Conservation (phyloP, 2,113 vertebrate species). For the Ascaphus truei region DNA sequence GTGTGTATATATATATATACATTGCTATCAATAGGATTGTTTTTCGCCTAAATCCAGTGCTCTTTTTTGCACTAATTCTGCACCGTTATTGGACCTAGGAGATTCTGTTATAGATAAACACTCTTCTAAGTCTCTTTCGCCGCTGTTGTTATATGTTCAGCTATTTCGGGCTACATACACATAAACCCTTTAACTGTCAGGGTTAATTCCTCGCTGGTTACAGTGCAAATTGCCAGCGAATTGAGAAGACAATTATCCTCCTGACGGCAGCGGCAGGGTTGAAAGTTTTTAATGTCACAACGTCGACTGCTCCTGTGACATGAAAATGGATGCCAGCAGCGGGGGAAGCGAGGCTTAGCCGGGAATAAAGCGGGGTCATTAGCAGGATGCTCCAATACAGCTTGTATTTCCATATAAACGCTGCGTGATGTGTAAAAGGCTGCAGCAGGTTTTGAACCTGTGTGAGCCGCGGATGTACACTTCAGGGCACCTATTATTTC, state of each 20-base stretch:
- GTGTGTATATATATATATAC: too few species aligned
- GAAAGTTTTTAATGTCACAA: constrained; percentile 11
- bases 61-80: too few species aligned
- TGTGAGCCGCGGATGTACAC: not conserved
- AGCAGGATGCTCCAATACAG: not conserved
- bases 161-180: constrained; percentile 6
- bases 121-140: too few species aligned
- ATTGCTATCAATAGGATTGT: too few species aligned
- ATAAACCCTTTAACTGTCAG: constrained; percentile 1
- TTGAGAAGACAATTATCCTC: constrained; percentile 23
- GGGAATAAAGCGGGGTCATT: not conserved
- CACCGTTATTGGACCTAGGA: too few species aligned
- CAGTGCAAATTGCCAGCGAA: constrained; percentile 13
- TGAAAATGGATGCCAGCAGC: constrained; percentile 13
- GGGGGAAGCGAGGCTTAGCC: not conserved
- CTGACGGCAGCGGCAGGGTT: not conserved
- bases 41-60: too few species aligned
- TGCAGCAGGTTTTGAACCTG: not conserved
- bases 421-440: not conserved
- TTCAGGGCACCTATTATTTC: not conserved
- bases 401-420: not conserved
- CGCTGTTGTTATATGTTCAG: too few species aligned
- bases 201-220: not conserved
- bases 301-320: constrained; percentile 17
- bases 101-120: too few species aligned